These are phyloP conservation scores for Intellagama lesueurii DNA, from an alignment of 2,797 vertebrate species.

Conservation along the genomic window DNA sequence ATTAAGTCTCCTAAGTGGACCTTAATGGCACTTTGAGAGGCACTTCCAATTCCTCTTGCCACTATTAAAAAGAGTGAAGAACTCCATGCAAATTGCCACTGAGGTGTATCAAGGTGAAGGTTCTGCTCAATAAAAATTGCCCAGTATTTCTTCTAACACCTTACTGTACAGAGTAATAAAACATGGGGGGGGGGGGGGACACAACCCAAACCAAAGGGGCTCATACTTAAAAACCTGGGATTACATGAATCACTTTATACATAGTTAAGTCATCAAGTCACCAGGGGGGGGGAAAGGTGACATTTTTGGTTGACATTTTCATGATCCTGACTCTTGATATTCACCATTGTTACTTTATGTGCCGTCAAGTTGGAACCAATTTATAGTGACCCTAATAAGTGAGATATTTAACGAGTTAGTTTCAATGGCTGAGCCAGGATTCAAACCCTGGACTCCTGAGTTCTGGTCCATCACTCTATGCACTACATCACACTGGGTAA, in stretches of 20 bases:
- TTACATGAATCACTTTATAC: neutral
- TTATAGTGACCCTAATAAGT: neutral
- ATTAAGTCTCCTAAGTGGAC: constrained; percentile 60
- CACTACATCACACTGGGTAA: too few species aligned
- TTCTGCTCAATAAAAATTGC: neutral
- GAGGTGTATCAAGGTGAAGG: neutral
- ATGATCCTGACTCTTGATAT: neutral
- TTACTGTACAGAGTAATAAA: constrained; percentile 7
- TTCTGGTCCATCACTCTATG: too few species aligned
- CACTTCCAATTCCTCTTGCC: neutral
- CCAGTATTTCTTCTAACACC: constrained; percentile 16
- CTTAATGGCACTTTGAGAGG: constrained; percentile 57
- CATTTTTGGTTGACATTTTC: neutral
- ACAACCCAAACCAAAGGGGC: neutral
- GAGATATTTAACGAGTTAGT: too few species aligned
- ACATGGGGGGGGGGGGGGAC: accelerated
- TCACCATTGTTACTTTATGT: neutral
- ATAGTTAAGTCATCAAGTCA: neutral
- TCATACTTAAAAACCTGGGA: neutral
- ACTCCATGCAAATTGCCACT: neutral
- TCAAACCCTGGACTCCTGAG: too few species aligned
- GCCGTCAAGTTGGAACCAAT: too few species aligned
- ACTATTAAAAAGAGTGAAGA: constrained; percentile 34
- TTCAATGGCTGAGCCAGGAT: too few species aligned
- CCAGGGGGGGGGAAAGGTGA: neutral